Conservation (phyloP, 2,888 invertebrate genomes). For the Meta bourneti region DNA sequence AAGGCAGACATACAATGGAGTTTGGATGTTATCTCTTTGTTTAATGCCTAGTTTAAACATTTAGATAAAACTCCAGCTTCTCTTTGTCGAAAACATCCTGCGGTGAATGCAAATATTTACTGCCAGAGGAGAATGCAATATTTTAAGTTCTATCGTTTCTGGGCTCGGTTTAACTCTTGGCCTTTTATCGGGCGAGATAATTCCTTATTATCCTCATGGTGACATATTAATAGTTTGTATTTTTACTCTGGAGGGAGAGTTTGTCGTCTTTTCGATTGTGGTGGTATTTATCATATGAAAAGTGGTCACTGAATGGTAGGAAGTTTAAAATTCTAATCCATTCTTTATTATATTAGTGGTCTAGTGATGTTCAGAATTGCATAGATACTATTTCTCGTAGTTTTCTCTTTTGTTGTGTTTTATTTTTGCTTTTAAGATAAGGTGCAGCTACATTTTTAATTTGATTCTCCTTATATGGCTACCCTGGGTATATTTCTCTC, state of each 20-base stretch:
- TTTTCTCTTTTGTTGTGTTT: too few relatives aligned
- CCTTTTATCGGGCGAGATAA: not conserved
- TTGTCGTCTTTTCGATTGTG: not conserved
- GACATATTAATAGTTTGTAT: not conserved
- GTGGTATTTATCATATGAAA: not conserved
- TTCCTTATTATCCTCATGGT: not conserved
- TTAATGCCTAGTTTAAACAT: conserved; percentile 33
- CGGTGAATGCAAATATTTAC: not conserved
- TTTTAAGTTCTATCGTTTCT: not conserved
- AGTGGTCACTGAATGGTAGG: too few relatives aligned
- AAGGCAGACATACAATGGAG: conserved; percentile 13
- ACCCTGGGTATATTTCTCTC: too few relatives aligned
- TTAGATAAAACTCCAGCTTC: conserved; percentile 29
- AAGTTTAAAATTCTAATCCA: too few relatives aligned
- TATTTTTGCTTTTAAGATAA: too few relatives aligned
- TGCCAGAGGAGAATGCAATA: not conserved
- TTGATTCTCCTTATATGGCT: too few relatives aligned
- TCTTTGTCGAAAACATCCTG: conserved; percentile 14
- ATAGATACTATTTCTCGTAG: too few relatives aligned
- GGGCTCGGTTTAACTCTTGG: not conserved
- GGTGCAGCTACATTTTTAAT: too few relatives aligned
- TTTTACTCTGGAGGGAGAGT: not conserved
- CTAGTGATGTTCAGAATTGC: too few relatives aligned
- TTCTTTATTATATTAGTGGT: too few relatives aligned
- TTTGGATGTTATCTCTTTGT: conserved; percentile 36